phyloP scores from a whole-genome alignment of 2,797 vertebrate genomes.

The Centropyge bicolor region DNA sequence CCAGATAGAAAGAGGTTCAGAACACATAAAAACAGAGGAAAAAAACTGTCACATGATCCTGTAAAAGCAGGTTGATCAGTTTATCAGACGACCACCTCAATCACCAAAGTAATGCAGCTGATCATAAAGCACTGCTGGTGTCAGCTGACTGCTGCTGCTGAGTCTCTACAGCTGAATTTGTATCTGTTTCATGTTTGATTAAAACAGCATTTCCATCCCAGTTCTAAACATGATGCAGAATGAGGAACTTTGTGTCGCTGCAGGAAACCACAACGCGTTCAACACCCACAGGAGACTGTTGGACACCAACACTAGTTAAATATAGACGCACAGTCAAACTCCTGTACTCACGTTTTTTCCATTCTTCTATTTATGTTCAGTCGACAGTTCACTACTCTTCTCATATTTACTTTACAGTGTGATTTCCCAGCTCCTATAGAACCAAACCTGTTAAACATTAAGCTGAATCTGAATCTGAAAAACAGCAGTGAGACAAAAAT shows the following conservation, averaged over 20 bases:
- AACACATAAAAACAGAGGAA: background rate
- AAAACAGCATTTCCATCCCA: background rate
- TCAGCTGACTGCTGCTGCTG: too few species aligned
- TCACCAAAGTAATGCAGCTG: background rate
- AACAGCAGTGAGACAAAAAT: too few species aligned
- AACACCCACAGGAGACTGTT: background rate
- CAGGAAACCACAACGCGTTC: background rate
- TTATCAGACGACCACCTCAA: too few species aligned
- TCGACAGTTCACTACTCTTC: background rate
- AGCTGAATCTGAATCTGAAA: too few species aligned
- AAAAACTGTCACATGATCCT: background rate
- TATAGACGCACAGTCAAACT: background rate
- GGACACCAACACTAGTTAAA: background rate
- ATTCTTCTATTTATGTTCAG: background rate
- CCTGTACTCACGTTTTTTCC: background rate
- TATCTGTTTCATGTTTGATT: background rate
- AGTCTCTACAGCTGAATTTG: background rate
- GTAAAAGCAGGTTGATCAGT: background rate
- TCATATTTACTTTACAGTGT: too few species aligned
- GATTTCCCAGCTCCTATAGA: too few species aligned
- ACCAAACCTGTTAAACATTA: too few species aligned
- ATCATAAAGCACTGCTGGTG: background rate
- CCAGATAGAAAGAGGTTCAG: background rate
- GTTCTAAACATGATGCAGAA: background rate
- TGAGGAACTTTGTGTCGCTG: background rate